Evolutionary conservation across 2,888 invertebrate genomes (phyloP).

Genomic region (Himalopsyche kuldschensis): DNA sequence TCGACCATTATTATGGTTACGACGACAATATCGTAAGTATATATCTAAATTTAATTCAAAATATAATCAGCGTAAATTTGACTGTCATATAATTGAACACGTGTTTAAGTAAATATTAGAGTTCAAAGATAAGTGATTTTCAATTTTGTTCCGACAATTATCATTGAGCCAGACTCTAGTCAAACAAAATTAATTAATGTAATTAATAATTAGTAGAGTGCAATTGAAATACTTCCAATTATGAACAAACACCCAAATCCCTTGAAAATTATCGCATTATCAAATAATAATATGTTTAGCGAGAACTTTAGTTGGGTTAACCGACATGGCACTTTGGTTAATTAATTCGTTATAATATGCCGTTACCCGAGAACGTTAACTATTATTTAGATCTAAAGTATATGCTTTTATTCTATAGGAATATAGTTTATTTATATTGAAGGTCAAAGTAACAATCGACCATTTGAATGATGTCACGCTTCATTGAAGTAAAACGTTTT

Average conservation of each 20-base stretch:
- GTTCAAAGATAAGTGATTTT: background rate
- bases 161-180: background rate
- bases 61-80: too few relatives aligned
- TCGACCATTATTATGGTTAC: too few relatives aligned
- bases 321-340: background rate
- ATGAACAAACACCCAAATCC: background rate
- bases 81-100: too few relatives aligned
- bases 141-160: background rate
- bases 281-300: background rate
- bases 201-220: background rate
- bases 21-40: too few relatives aligned
- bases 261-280: background rate
- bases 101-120: too few relatives aligned
- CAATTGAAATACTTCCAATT: background rate
- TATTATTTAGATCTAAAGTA: background rate
- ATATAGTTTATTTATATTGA: too few relatives aligned
- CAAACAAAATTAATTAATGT: background rate
- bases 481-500: too few relatives aligned
- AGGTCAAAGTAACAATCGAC: too few relatives aligned
- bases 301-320: background rate
- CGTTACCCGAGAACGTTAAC: background rate
- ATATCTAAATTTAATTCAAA: too few relatives aligned
- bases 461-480: too few relatives aligned
- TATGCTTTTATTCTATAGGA: too few relatives aligned
- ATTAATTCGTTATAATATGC: background rate